Conservation (phyloP, 2,797 vertebrate genomes). For the Poeciliopsis paucimaculata region DNA sequence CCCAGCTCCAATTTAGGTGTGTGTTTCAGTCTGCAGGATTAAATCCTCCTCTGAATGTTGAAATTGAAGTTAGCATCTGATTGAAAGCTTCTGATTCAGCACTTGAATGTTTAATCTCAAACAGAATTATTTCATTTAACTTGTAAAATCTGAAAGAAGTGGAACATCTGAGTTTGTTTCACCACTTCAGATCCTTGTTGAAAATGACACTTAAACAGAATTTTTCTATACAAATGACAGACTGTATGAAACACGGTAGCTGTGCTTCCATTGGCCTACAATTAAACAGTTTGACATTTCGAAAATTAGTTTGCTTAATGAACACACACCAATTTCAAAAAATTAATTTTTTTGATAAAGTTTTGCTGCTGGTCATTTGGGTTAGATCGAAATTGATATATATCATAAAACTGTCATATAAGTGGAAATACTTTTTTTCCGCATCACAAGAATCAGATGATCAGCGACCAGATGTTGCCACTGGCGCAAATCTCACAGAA, state of each 20-base stretch:
- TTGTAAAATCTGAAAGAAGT: background rate
- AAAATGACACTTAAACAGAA: background rate
- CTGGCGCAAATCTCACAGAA: too few relatives aligned
- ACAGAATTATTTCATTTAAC: background rate
- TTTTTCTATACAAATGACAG: background rate
- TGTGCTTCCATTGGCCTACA: background rate
- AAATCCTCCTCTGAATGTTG: background rate
- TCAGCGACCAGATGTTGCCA: too few relatives aligned
- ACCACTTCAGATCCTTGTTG: background rate
- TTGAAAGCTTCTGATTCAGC: background rate
- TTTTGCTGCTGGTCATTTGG: too few relatives aligned
- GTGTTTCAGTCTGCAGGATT: background rate
- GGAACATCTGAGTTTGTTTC: background rate
- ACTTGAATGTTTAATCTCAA: background rate
- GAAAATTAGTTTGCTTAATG: too few relatives aligned
- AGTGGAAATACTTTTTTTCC: too few relatives aligned
- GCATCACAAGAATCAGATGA: too few relatives aligned
- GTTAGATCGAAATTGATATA: too few relatives aligned
- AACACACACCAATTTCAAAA: too few relatives aligned
- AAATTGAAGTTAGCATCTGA: background rate
- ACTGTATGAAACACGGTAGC: background rate
- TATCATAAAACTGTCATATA: too few relatives aligned
- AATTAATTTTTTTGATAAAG: too few relatives aligned
- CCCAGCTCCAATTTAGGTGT: conserved; percentile 82
- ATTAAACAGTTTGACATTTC: background rate